Evolutionary conservation across 2,797 vertebrate species (phyloP).

Genomic region (Cercopithecus diana): DNA sequence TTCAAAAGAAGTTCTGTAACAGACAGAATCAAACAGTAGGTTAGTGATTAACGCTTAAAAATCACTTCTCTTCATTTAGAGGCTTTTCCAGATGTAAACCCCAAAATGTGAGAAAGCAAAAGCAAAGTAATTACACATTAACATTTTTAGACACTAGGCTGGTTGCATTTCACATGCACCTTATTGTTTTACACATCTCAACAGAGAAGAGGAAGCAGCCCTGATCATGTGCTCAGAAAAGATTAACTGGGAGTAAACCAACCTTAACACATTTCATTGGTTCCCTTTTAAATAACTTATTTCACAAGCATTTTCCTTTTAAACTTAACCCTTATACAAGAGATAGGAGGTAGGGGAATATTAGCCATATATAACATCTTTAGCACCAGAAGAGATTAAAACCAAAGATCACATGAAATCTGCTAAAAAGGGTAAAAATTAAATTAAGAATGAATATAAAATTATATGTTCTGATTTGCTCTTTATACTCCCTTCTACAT

Average conservation of each 20-base stretch:
- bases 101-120: not conserved
- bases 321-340: conserved; percentile 35
- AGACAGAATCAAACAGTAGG: not conserved
- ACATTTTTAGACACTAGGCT: conserved; percentile 2
- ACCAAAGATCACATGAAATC: not conserved
- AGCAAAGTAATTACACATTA: conserved; percentile 5
- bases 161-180: not conserved
- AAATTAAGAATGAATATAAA: not conserved
- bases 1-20: not conserved
- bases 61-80: not conserved
- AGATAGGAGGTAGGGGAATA: not conserved
- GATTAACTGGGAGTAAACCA: conserved; percentile 4
- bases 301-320: conserved; percentile 36
- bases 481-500: conserved; percentile 25
- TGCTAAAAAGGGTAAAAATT: not conserved
- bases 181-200: not conserved
- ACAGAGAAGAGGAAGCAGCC: not conserved
- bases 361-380: not conserved
- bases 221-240: not conserved
- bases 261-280: not conserved
- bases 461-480: not conserved
- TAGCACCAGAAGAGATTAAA: conserved; percentile 5
- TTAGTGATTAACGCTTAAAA: not conserved
- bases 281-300: conserved; percentile 23
- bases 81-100: not conserved